Evolutionary conservation across 92 coral and sea anemone species (phyloP).

Genomic region (Plumapathes pennacea): DNA sequence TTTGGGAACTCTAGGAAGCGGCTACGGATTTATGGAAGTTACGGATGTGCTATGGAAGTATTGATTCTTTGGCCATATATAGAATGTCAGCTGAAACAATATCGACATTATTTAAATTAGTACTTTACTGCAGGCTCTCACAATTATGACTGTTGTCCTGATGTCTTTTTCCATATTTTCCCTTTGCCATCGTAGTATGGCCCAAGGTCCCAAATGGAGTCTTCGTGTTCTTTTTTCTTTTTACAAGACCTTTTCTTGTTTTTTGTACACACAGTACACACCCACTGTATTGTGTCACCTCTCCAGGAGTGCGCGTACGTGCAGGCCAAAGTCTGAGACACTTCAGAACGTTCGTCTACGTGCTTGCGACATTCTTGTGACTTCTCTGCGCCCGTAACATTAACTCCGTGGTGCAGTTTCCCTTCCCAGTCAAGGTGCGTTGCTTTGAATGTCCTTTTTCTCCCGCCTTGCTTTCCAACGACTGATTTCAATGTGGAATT

Average conservation of each 20-base stretch:
- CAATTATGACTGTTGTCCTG: background rate
- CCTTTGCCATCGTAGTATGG: slow-evolving; percentile 20
- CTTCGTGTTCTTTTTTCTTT: slow-evolving; percentile 8
- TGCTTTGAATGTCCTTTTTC: slow-evolving; percentile 1
- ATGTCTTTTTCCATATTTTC: slow-evolving; percentile 12
- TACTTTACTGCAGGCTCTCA: too few relatives aligned
- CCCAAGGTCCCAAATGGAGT: slow-evolving; percentile 35
- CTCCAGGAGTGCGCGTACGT: slow-evolving; percentile 50
- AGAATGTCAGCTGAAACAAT: too few relatives aligned
- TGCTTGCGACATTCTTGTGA: slow-evolving; percentile 41
- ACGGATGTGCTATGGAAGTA: too few relatives aligned
- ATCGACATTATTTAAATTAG: too few relatives aligned
- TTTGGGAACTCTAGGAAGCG: slow-evolving; percentile 11
- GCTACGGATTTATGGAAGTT: too few relatives aligned
- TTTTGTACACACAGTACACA: slow-evolving; percentile 37
- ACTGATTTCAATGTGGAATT: background rate
- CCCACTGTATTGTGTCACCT: slow-evolving; percentile 43
- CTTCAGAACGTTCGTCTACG: background rate
- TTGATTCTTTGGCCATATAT: too few relatives aligned
- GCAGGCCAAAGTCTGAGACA: slow-evolving; percentile 7
- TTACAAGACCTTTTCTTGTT: background rate
- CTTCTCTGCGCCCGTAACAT: slow-evolving; percentile 28
- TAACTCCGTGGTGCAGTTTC: slow-evolving; percentile 54
- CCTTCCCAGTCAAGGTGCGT: slow-evolving; percentile 14
- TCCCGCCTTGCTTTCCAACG: background rate